Evolutionary conservation across 2,888 invertebrate species (phyloP), one percentile per base, ranked within the genome.

Genomic region (Hydriomena furcata): DNA sequence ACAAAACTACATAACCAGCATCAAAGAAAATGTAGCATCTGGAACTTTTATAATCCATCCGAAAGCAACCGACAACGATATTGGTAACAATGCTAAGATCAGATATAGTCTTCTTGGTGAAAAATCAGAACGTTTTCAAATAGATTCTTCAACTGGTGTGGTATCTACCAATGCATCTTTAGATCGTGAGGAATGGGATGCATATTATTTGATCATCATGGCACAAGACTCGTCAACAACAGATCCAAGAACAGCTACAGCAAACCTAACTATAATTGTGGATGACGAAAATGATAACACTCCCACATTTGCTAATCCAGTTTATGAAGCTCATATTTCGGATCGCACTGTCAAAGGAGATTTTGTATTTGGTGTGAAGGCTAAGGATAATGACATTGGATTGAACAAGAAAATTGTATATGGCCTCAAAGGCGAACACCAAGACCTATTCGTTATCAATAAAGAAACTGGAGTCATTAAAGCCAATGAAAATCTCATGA

Each of bases 301-400:
- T 6, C 97, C 97, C 0, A 90, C 87, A 36, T 97, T 97, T 84
- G 92, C 94, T 4, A 93, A 93, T 52, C 91, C 93, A 1, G 92
- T 93, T 55, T 97, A 96, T 76, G 94, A 94, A 63, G 94, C 96
- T 10, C 94, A 95, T 65, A 94, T 98, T 46, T 95, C 97, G 0
- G 97, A 97, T 73, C 93, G 94, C 21, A 97, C 95, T 0, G 90
- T 92, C 55, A 88, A 93, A 42, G 96, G 95, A 73, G 93, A 97
- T 67, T 98, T 98, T 84, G 96, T 98, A 13, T 96, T 97, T 74
- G 98, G 98, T 5, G 96, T 96, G 0, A 95, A 94, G 76, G 98
- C 98, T 0, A 91, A 92, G 4, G 98, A 98, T 78, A 92, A 92
- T 52, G 98, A 98, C 78, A 92, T 94, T 46, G 97, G 95, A 0